phyloP scores from a whole-genome alignment of 2,797 vertebrate genomes.

The Holocentrus rufus region DNA sequence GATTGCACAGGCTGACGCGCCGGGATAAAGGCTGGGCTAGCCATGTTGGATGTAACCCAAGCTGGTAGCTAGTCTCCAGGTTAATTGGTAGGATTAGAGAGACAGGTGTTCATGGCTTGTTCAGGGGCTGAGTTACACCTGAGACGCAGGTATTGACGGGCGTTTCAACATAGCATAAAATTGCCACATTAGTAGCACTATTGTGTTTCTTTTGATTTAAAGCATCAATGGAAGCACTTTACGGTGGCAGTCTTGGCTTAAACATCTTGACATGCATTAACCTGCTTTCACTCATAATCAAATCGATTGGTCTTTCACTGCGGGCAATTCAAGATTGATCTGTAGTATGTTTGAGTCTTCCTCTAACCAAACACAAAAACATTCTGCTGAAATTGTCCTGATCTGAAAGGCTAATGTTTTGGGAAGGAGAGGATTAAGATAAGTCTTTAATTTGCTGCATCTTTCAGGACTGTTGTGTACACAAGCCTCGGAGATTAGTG shows the following conservation, averaged over 20 bases:
- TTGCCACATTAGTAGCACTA: conserved; percentile 52
- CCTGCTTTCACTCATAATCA: conserved; percentile 20
- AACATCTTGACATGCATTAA: conserved; percentile 31
- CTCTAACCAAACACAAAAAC: conserved; percentile 32
- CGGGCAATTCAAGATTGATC: conserved; percentile 41
- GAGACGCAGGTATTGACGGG: conserved; percentile 67
- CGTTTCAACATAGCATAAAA: conserved; percentile 59
- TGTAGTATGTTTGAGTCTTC: conserved; percentile 29
- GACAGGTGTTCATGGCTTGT: conserved; percentile 79
- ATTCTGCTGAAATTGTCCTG: conserved; percentile 54
- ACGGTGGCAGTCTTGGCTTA: conserved; percentile 37
- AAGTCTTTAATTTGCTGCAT: conserved; percentile 73
- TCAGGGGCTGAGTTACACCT: conserved; percentile 59
- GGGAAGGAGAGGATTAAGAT: conserved; percentile 74
- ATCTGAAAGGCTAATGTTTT: conserved; percentile 72
- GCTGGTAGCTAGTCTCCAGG: conserved; percentile 65
- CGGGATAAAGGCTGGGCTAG: conserved; percentile 69
- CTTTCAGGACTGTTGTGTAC: conserved; percentile 72
- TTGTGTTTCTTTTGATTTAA: conserved; percentile 56
- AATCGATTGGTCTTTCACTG: conserved; percentile 27
- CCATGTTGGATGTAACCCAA: conserved; percentile 75
- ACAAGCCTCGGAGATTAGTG: conserved; percentile 70
- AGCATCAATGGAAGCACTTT: conserved; percentile 33
- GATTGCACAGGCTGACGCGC: conserved; percentile 77
- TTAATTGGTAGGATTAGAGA: conserved; percentile 81